phyloP scores from a whole-genome alignment of 2,113 vertebrate species.

The Rhagologus leucostigma region DNA sequence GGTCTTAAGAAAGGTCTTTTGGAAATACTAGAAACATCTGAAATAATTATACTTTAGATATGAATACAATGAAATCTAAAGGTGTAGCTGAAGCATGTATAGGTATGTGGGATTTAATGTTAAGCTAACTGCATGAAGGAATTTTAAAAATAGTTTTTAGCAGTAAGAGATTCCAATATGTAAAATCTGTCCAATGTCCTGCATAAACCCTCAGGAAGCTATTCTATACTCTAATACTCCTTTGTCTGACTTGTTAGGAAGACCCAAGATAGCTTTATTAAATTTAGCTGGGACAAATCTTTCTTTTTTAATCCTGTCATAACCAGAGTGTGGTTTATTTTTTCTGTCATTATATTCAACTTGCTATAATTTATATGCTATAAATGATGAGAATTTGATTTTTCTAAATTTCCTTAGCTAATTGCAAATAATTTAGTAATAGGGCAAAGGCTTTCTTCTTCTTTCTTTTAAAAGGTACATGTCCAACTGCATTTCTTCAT shows the following conservation, averaged over 20 bases:
- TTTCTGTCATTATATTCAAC: not conserved
- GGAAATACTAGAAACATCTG: not conserved
- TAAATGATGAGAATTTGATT: not conserved
- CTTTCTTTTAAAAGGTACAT: not conserved
- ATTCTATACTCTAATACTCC: not conserved
- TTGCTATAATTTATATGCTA: not conserved
- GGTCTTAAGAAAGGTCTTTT: not conserved
- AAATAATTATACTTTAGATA: not conserved
- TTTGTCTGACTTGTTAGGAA: not conserved
- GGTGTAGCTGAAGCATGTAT: not conserved
- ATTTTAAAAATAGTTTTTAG: not conserved
- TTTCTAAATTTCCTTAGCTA: not conserved
- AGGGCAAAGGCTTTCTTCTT: fast-evolving
- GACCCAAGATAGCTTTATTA: not conserved
- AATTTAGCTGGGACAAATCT: not conserved
- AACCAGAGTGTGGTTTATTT: fast-evolving
- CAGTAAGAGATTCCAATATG: not conserved
- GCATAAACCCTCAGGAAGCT: not conserved
- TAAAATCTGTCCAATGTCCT: not conserved
- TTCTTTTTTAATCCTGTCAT: not conserved
- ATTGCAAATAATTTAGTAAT: not conserved
- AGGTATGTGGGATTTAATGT: not conserved
- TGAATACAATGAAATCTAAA: not conserved
- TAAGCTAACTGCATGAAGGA: not conserved
- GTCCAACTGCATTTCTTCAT: not conserved